Evolutionary conservation across 2,888 invertebrate genomes (phyloP).

Genomic region (Matsumyia berberina): DNA sequence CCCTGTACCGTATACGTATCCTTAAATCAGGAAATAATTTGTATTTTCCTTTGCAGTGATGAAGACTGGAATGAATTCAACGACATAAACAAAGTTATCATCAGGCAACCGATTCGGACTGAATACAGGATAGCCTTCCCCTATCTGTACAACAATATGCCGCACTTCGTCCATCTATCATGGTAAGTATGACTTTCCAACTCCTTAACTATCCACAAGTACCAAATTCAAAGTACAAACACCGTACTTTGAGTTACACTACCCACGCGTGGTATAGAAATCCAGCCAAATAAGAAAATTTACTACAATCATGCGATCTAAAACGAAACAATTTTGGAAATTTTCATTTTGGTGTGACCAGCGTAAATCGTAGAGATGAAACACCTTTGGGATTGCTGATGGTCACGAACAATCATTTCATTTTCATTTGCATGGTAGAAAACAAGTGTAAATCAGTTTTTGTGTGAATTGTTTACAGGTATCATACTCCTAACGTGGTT

Average conservation of each 20-base stretch:
- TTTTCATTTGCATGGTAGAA: background rate
- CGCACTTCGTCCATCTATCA: constrained; percentile 98
- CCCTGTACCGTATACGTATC: too few relatives aligned
- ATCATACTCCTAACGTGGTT: constrained; percentile 99
- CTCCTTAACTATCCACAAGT: constrained; percentile 60
- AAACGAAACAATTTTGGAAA: constrained; percentile 79
- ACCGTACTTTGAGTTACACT: constrained; percentile 35
- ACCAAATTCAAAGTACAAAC: constrained; percentile 28
- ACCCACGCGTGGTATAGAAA: constrained; percentile 80
- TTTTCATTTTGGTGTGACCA: constrained; percentile 86
- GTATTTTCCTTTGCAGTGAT: constrained; percentile 87
- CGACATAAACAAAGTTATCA: constrained; percentile 99
- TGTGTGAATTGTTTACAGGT: constrained; percentile 87
- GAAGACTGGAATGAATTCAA: constrained; percentile 99
- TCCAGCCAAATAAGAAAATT: constrained; percentile 82
- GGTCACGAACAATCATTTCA: constrained; percentile 85
- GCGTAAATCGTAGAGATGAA: constrained; percentile 83
- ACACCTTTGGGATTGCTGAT: constrained; percentile 86
- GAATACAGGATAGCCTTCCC: constrained; percentile 99
- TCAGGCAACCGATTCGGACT: constrained; percentile 98
- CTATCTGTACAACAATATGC: constrained; percentile 99
- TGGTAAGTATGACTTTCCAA: constrained; percentile 89
- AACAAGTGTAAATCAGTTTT: background rate
- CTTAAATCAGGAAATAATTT: too few relatives aligned
- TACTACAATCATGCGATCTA: constrained; percentile 87